phyloP scores from a whole-genome alignment of 1,140 invertebrate species.

The Zaprionus inermis region DNA sequence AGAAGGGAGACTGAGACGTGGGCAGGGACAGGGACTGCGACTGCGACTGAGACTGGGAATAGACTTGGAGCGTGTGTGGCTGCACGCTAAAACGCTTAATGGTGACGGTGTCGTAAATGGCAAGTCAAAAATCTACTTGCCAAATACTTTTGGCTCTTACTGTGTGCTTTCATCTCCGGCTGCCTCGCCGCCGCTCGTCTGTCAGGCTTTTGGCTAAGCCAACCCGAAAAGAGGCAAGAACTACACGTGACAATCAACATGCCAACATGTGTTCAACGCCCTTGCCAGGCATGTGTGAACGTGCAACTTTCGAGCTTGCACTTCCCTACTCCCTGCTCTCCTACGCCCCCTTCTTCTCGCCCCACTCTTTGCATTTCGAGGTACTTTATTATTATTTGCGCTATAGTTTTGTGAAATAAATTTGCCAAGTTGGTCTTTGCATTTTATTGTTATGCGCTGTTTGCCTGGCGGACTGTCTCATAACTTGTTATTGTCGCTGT shows the following conservation, averaged over 20 bases:
- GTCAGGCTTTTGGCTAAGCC: conserved; percentile 2
- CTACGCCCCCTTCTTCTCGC: not conserved
- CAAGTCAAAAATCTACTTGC: conserved; percentile 81
- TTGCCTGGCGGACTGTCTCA: conserved; percentile 43
- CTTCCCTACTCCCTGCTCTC: not conserved
- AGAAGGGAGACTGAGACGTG: not conserved
- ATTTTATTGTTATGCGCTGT: conserved; percentile 72
- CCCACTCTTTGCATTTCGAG: conserved; percentile 5
- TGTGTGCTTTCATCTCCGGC: conserved; percentile 2
- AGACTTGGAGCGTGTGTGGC: conserved; percentile 16
- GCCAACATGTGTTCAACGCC: conserved; percentile 65
- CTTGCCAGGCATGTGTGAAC: not conserved
- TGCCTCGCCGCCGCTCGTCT: not conserved
- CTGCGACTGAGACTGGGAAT: not conserved
- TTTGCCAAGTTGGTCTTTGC: conserved; percentile 68
- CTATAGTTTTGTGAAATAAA: conserved; percentile 76
- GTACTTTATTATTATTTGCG: conserved; percentile 65
- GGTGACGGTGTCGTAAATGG: conserved; percentile 51
- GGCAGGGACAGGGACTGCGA: not conserved
- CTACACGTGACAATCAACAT: conserved; percentile 72
- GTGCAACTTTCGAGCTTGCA: not conserved
- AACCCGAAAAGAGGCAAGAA: conserved; percentile 18
- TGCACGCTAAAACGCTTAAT: conserved; percentile 44
- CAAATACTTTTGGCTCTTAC: conserved; percentile 68
- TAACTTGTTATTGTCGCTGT: conserved; percentile 80